Evolutionary conservation across 2,888 invertebrate genomes (phyloP), one percentile per base, ranked within the genome.

Genomic region (Sthenelais limicola): DNA sequence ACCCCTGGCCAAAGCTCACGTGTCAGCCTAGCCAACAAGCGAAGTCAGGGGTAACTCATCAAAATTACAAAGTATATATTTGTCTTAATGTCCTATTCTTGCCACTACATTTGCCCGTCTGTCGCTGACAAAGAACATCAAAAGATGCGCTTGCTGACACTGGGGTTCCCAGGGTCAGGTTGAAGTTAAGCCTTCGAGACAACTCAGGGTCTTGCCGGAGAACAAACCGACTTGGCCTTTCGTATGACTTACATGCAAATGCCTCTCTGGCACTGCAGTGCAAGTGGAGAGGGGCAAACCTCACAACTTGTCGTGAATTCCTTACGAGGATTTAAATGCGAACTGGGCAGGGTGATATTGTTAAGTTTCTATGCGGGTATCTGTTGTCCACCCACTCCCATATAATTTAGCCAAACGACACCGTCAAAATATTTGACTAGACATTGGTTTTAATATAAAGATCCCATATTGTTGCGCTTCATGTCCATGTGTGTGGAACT

Each of bases 31-130:
- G 38, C n/a, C 38, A 35, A 24, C 38, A n/a, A 28, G 21, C 62
- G 26, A 24, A 21, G 24, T 43, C 38, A 33, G 38, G n/a, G 35
- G 35, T 1, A 62, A 35, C 62, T 35, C 62, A 62, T 62, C 62
- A 62, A 62, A 35, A 62, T 62, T 62, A 62, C 62, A 62, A 62
- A 62, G 62, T 62, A 33, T 38, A 62, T 62, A 62, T 62, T 62
- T 62, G 62, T 28, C 62, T 28, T 62, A 62, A 62, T 62, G 62
- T 62, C 62, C 62, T 62, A 38, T 62, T 62, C 62, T 62, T 62
- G 62, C 62, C 62, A 62, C 62, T 62, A 62, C 62, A 62, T 62
- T 62, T 62, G 62, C 62, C 38, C 35, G 62, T 18, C 62, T 62
- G 38, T 26, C 62, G 26, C 62, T 62, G 62, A 62, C 62, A 62